These are phyloP conservation scores for Haliclona indistincta DNA, from an alignment of 37 sponge, comb jelly and placozoan species.

Conservation along the genomic window DNA sequence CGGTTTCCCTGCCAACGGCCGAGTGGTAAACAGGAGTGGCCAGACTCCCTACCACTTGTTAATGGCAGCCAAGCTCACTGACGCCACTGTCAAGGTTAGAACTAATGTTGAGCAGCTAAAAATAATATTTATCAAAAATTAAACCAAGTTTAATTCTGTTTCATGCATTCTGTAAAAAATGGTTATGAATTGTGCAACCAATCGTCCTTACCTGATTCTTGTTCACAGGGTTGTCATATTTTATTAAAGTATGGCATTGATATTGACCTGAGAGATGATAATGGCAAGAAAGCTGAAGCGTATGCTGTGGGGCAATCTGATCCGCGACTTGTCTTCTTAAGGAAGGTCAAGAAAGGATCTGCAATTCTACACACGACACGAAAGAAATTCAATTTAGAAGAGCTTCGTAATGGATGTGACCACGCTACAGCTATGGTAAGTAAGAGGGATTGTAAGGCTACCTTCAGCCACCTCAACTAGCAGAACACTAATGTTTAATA, in stretches of 20 bases:
- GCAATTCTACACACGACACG: too few species aligned
- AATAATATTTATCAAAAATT: background rate
- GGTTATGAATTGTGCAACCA: too few species aligned
- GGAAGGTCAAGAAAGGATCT: too few species aligned
- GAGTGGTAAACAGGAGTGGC: constrained; percentile 25
- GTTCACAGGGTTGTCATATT: background rate
- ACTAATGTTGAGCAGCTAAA: background rate
- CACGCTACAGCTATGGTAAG: too few species aligned
- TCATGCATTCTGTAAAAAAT: too few species aligned
- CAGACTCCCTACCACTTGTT: constrained; percentile 47
- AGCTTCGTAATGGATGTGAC: too few species aligned
- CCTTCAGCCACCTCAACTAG: too few species aligned
- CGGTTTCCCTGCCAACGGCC: background rate
- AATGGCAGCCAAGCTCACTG: constrained; percentile 24
- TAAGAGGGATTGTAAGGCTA: too few species aligned
- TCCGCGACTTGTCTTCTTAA: too few species aligned
- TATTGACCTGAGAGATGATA: background rate
- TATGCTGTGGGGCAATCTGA: background rate
- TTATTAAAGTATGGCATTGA: background rate
- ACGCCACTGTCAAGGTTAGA: background rate
- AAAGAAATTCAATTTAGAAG: too few species aligned
- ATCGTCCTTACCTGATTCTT: too few species aligned
- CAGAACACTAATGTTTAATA: too few species aligned
- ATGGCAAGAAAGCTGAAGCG: background rate
- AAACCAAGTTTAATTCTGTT: background rate